Conservation (phyloP, 92 coral and sea anemone species). For the Meandrina meandrites region DNA sequence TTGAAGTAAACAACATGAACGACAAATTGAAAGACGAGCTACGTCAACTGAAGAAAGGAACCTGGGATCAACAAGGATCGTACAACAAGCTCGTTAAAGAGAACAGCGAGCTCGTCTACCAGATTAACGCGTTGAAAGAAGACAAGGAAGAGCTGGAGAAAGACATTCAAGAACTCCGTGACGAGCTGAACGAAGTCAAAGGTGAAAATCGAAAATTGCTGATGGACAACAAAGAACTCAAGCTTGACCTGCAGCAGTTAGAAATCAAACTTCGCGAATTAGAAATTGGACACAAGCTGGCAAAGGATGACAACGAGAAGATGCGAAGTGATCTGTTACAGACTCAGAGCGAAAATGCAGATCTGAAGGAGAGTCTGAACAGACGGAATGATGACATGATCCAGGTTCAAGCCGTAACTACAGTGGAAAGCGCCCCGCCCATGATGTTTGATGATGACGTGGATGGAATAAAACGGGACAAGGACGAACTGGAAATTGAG, state of each 20-base stretch:
- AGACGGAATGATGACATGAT: conserved; percentile 55
- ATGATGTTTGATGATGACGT: conserved; percentile 78
- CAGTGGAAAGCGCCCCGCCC: conserved; percentile 57
- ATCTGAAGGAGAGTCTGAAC: conserved; percentile 54
- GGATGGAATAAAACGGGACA: conserved; percentile 78
- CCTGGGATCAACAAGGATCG: conserved; percentile 69
- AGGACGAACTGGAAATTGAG: conserved; percentile 71
- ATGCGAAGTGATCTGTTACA: conserved; percentile 62
- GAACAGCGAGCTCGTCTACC: conserved; percentile 54
- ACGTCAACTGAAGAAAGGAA: conserved; percentile 65
- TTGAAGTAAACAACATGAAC: conserved; percentile 76
- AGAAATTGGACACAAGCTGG: conserved; percentile 65
- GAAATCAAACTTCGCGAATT: conserved; percentile 59
- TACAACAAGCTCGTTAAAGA: conserved; percentile 65
- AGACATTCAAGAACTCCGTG: conserved; percentile 74
- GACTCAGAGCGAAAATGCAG: conserved; percentile 60
- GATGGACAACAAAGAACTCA: conserved; percentile 78
- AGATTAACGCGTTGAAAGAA: conserved; percentile 64
- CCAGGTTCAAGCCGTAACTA: conserved; percentile 71
- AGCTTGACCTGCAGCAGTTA: conserved; percentile 62
- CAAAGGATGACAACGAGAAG: conserved; percentile 70
- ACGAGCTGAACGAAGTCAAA: conserved; percentile 63
- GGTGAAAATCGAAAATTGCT: conserved; percentile 65
- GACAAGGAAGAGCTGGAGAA: conserved; percentile 73
- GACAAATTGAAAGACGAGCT: conserved; percentile 79